These are phyloP conservation scores for Lycocorax pyrrhopterus DNA, from an alignment of 2,113 vertebrate species.

Conservation along the genomic window DNA sequence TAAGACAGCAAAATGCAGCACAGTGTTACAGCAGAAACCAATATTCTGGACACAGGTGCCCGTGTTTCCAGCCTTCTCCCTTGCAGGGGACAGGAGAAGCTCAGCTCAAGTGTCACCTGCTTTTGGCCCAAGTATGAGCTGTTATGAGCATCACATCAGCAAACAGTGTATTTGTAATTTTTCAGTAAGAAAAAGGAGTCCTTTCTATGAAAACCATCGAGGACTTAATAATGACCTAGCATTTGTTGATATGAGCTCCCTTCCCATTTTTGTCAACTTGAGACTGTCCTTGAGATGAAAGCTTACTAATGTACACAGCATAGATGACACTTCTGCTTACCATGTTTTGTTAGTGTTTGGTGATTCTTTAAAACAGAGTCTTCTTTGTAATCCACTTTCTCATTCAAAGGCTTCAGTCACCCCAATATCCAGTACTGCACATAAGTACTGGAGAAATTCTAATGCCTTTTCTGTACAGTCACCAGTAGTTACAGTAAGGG, in stretches of 20 bases:
- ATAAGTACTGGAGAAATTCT: not conserved
- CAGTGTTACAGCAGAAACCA: not conserved
- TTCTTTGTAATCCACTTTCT: not conserved
- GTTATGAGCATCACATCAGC: not conserved
- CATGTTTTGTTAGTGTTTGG: not conserved
- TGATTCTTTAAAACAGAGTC: not conserved
- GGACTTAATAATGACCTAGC: not conserved
- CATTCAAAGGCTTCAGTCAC: not conserved
- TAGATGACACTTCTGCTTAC: not conserved
- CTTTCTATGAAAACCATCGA: not conserved
- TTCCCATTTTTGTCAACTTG: not conserved
- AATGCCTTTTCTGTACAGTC: not conserved
- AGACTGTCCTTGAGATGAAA: not conserved
- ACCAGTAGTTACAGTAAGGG: not conserved
- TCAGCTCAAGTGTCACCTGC: not conserved
- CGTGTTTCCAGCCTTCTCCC: not conserved
- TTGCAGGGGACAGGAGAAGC: not conserved
- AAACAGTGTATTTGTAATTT: not conserved
- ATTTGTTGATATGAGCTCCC: not conserved
- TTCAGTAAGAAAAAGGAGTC: not conserved
- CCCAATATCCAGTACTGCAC: not conserved
- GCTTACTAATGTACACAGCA: not conserved
- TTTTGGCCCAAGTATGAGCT: not conserved
- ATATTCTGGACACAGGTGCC: not conserved
- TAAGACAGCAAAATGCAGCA: not conserved